Percentiles rank a stretch among this genome's conserved stretches.
Conservation (phyloP, 2,113 vertebrate species). For the Beaufortia kweichowensis region DNA sequence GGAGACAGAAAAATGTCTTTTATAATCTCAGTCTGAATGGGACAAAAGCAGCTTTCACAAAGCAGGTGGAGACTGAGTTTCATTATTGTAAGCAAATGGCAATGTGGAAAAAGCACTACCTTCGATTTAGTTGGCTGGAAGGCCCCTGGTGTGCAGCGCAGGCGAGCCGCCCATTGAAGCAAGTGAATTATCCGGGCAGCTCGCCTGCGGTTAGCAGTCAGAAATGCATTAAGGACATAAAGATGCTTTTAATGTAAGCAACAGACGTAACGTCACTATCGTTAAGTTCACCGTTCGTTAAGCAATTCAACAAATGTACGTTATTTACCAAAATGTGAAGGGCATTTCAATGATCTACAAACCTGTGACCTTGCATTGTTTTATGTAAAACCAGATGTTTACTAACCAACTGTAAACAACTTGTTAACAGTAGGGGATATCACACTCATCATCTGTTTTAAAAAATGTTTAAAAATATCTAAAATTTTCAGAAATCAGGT, state of each 20-base stretch:
- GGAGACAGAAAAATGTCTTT: slow-evolving; percentile 29
- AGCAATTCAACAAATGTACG: neutral
- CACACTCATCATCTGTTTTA: too few species aligned
- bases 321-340: too few species aligned
- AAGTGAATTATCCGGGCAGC: slow-evolving; percentile 46
- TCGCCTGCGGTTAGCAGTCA: slow-evolving; percentile 3
- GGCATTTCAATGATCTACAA: neutral
- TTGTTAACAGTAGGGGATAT: too few species aligned
- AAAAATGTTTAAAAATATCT: too few species aligned
- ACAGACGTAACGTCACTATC: slow-evolving; percentile 43
- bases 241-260: slow-evolving; percentile 33
- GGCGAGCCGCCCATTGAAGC: slow-evolving; percentile 21
- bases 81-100: slow-evolving; percentile 5
- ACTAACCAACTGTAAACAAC: too few species aligned
- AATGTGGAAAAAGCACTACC: slow-evolving; percentile 18
- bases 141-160: neutral
- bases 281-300: slow-evolving; percentile 2
- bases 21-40: neutral
- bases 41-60: slow-evolving; percentile 29
- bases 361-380: too few species aligned
- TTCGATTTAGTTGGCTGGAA: slow-evolving; percentile 14
- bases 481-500: too few species aligned
- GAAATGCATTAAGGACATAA: slow-evolving; percentile 20
- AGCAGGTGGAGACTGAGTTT: neutral
- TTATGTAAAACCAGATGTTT: too few species aligned